Evolutionary conservation across 2,888 invertebrate species (phyloP).

Genomic region (Coelinius sp.): DNA sequence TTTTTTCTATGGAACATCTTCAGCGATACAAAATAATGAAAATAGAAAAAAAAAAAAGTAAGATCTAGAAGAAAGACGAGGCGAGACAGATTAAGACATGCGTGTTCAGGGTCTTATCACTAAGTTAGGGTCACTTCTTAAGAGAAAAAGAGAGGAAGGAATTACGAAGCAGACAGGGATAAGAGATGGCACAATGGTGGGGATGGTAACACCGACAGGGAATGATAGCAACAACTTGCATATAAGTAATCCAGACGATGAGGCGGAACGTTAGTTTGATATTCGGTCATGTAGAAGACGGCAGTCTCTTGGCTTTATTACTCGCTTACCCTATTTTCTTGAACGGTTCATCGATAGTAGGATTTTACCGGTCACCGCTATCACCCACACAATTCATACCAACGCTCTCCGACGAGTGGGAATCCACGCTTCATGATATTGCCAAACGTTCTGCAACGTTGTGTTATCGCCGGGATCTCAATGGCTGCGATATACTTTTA

Average conservation of each 20-base stretch:
- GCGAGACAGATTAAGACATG: not conserved
- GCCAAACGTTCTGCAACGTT: not conserved
- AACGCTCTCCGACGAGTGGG: not conserved
- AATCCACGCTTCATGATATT: not conserved
- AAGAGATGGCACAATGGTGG: constrained; percentile 22
- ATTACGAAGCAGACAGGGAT: constrained; percentile 38
- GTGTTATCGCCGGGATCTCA: not conserved
- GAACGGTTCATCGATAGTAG: no score
- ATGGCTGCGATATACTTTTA: constrained; percentile 18
- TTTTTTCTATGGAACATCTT: not conserved
- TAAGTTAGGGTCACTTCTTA: not conserved
- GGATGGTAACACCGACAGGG: not conserved
- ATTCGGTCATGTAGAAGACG: constrained; percentile 27
- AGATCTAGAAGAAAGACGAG: not conserved
- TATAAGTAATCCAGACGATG: constrained; percentile 39
- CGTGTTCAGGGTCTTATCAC: constrained; percentile 8
- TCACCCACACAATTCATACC: not conserved
- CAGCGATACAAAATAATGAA: not conserved
- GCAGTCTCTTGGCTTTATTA: constrained; percentile 1
- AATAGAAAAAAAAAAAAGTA: not conserved
- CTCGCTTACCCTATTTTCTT: not conserved
- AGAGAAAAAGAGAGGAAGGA: constrained; percentile 5
- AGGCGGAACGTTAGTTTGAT: constrained; percentile 43
- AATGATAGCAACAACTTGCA: constrained; percentile 42
- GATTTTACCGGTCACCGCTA: no score